Base-by-base conservation (phyloP, 2,113 vertebrate genomes). In the Alethe castanea region DNA sequence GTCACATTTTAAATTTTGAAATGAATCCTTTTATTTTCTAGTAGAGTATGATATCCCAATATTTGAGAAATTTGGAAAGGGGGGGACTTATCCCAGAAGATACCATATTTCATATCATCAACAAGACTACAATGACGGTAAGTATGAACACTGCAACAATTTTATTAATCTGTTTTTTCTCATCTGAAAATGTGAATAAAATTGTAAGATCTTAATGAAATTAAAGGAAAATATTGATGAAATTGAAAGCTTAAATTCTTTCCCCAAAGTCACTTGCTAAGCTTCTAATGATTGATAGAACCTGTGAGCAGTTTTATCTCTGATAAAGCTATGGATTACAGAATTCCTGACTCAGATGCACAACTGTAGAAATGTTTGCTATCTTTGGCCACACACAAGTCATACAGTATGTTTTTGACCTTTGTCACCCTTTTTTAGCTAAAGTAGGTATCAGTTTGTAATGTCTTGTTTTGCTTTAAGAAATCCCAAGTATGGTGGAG, bases 41-140 rank as follows among this genome's bases (percentile, higher is more conserved):
- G 82, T 96, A 99, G 99, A 99, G 90, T 99, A 98, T 64, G 99
- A 99, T 95, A 99, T 99, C 88, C 99, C 99, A 40, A 98, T 99
- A 95, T 99, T 99, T 97, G 99, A 99, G 97, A 99, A 99, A 96
- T 98, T 99, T 71, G 99, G 99, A 60, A 99, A 99, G 96, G 99
- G 99, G 9, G 99, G 99, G 5, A 99, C 99, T 19, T 99, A 99
- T 76, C 99, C 99, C 35, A 98, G 99, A 71, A 98, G 99, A 73
- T 99, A 99, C 14, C 99, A 99, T 86, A 97, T 99, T 95, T 98
- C 99, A 17, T 99, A 99, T 86, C 98, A 99, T 91, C 98, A 99
- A 38, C 99, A 99, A 80, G 99, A 99, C 70, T 99, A 99, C 97
- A 99, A 97, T 60, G 99, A 99, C 24, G 99, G 99, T 99, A 91